phyloP scores from a whole-genome alignment of 2,888 invertebrate genomes.

The Periphyllus acericola region DNA sequence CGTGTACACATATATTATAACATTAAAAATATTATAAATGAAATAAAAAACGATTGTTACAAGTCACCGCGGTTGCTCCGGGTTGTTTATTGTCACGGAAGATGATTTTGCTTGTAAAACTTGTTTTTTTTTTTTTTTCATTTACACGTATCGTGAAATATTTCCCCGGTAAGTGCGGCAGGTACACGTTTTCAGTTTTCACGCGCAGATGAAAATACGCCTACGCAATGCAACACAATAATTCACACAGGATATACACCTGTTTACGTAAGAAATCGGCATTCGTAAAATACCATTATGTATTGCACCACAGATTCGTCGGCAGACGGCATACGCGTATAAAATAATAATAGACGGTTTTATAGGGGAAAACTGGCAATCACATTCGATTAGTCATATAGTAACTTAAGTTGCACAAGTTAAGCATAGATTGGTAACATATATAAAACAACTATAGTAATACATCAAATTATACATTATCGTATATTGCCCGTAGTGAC shows the following conservation, averaged over 20 bases:
- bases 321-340: neutral
- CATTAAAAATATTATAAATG: neutral
- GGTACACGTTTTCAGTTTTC: neutral
- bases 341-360: too few species aligned
- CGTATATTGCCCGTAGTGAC: too few species aligned
- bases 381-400: too few species aligned
- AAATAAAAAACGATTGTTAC: conserved; percentile 11
- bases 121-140: conserved; percentile 10
- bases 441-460: too few species aligned
- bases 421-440: too few species aligned
- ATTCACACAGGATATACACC: conserved; percentile 53
- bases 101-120: conserved; percentile 35
- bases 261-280: conserved; percentile 1
- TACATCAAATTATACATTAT: too few species aligned
- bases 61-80: conserved; percentile 29
- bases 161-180: neutral
- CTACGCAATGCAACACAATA: conserved; percentile 38
- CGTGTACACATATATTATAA: neutral
- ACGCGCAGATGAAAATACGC: conserved; percentile 36
- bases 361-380: too few species aligned
- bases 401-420: too few species aligned
- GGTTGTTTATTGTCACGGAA: conserved; percentile 47
- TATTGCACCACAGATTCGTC: neutral
- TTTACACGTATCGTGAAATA: conserved; percentile 10
- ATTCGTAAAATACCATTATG: neutral